A percentile compares a stretch with the other conserved stretches of the same genome.
phyloP scores from a whole-genome alignment of 2,888 invertebrate genomes.

The Trachelus stipa region DNA sequence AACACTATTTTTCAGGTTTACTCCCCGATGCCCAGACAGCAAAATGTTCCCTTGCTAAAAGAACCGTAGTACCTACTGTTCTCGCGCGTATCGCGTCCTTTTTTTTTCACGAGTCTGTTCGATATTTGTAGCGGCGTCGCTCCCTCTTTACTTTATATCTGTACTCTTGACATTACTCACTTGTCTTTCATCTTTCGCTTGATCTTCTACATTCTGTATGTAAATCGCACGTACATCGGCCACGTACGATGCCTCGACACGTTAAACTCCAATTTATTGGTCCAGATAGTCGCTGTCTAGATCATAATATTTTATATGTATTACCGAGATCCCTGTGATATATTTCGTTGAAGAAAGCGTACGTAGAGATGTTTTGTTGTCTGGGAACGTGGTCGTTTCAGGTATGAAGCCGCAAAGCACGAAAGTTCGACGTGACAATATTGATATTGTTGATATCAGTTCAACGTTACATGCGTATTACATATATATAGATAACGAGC shows the following conservation, averaged over 20 bases:
- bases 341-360: neutral
- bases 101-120: neutral
- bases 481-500: constrained; percentile 23
- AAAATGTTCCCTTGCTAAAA: neutral
- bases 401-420: constrained; percentile 8
- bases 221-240: neutral
- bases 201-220: neutral
- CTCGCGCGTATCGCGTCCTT: neutral
- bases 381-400: constrained; percentile 37
- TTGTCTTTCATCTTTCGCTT: neutral
- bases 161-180: neutral
- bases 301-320: neutral
- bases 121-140: neutral
- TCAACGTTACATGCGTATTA: neutral
- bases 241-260: neutral
- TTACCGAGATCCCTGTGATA: neutral
- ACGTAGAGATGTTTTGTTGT: constrained; percentile 16
- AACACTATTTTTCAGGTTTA: neutral
- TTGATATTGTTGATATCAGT: neutral
- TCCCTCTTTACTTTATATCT: neutral
- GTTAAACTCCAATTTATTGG: neutral
- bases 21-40: constrained; percentile 2
- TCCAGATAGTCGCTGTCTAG: neutral
- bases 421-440: neutral
- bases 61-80: neutral